Conservation (phyloP, 2,797 vertebrate genomes). For the Leptatherina wallacei region DNA sequence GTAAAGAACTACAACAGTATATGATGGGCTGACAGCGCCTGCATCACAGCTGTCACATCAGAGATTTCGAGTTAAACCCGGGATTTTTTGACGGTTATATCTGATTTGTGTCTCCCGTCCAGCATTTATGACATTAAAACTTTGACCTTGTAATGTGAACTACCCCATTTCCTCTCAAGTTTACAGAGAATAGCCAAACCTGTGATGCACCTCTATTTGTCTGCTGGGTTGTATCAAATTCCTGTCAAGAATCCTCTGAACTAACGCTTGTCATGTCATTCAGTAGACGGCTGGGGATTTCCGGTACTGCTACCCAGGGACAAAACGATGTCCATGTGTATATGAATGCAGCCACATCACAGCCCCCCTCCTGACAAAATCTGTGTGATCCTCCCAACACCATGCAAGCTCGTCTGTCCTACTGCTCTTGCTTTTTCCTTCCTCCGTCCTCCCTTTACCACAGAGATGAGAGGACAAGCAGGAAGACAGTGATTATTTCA, state of each 20-base stretch:
- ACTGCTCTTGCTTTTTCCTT: slow-evolving; percentile 48
- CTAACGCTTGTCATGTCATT: slow-evolving; percentile 36
- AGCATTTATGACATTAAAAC: background rate
- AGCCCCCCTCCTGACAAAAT: slow-evolving; percentile 45
- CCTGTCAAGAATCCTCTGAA: slow-evolving; percentile 9
- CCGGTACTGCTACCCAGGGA: slow-evolving; percentile 52
- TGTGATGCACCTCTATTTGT: background rate
- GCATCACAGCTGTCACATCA: slow-evolving; percentile 20
- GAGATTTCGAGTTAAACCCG: background rate
- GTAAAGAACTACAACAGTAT: slow-evolving; percentile 11
- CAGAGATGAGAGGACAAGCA: slow-evolving; percentile 61
- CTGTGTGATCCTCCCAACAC: slow-evolving; percentile 58
- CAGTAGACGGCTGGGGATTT: slow-evolving; percentile 52
- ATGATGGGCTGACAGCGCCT: slow-evolving; percentile 29
- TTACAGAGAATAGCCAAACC: background rate
- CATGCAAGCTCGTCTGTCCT: slow-evolving; percentile 35
- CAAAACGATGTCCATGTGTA: slow-evolving; percentile 63
- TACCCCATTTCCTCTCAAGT: background rate
- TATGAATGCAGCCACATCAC: slow-evolving; percentile 64
- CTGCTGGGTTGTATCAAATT: slow-evolving; percentile 21
- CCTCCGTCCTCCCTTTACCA: slow-evolving; percentile 41
- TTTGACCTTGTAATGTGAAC: background rate
- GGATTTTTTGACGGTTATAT: background rate
- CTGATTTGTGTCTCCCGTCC: background rate
- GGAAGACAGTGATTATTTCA: slow-evolving; percentile 57